Evolutionary conservation across 1,140 invertebrate species (phyloP).

Genomic region (Octopus sinensis): DNA sequence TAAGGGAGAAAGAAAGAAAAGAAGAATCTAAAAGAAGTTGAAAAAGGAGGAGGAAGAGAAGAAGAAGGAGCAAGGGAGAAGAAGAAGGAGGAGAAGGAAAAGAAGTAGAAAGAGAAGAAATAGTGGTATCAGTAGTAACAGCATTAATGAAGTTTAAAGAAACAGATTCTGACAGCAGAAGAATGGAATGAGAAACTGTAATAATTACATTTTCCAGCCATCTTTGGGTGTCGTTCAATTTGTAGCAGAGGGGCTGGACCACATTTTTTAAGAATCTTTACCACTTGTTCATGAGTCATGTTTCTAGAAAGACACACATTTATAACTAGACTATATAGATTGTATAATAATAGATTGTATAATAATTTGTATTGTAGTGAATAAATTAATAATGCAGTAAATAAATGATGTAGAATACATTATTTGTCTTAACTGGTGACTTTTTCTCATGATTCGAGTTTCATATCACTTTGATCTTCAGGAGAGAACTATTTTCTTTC

Average conservation of each 20-base stretch:
- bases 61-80: not conserved
- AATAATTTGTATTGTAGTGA: not conserved
- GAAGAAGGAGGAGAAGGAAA: not conserved
- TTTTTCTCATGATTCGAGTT: not conserved
- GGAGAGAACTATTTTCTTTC: too few species aligned
- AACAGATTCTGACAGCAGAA: too few species aligned
- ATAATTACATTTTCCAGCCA: constrained; percentile 20
- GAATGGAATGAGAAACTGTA: too few species aligned
- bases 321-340: constrained; percentile 6
- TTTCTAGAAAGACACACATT: constrained; percentile 32
- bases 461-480: not conserved
- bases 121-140: not conserved
- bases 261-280: constrained; percentile 48
- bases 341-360: not conserved
- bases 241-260: constrained; percentile 46
- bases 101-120: not conserved
- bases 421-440: too few species aligned
- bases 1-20: too few species aligned
- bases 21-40: not conserved
- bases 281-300: constrained; percentile 45
- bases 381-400: too few species aligned
- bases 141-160: too few species aligned
- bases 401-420: too few species aligned
- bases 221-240: constrained; percentile 29
- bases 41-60: not conserved